Evolutionary conservation across 2,888 invertebrate genomes (phyloP).

Genomic region (Chesias legatella): DNA sequence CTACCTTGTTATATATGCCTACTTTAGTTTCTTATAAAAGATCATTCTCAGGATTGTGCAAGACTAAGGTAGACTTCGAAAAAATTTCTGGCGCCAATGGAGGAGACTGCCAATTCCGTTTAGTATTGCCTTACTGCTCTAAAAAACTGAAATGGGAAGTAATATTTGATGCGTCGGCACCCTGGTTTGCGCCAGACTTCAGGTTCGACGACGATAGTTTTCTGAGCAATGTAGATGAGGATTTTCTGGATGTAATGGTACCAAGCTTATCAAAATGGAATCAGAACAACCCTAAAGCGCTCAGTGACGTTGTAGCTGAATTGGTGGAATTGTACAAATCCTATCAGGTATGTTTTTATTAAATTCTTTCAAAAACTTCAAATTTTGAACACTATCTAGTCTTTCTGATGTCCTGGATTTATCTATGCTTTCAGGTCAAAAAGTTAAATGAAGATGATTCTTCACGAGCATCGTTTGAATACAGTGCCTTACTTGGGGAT

Average conservation of each 20-base stretch:
- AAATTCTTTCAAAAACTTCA: neutral
- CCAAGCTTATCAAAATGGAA: conserved; percentile 85
- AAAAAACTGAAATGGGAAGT: conserved; percentile 85
- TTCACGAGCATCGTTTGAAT: conserved; percentile 82
- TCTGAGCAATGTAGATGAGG: conserved; percentile 78
- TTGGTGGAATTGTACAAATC: conserved; percentile 81
- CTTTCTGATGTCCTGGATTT: neutral
- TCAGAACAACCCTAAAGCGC: conserved; percentile 77
- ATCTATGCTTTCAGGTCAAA: conserved; percentile 48
- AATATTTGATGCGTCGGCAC: conserved; percentile 82
- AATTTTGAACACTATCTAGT: too few relatives aligned
- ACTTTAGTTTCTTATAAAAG: conserved; percentile 1
- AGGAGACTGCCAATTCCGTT: conserved; percentile 78
- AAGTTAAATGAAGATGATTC: conserved; percentile 74
- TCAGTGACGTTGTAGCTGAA: conserved; percentile 82
- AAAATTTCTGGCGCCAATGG: conserved; percentile 53
- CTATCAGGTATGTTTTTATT: conserved; percentile 76
- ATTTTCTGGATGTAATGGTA: conserved; percentile 72
- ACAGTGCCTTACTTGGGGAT: conserved; percentile 80
- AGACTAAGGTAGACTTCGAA: conserved; percentile 71
- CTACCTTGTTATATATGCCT: neutral
- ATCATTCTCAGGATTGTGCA: conserved; percentile 57
- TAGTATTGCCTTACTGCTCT: conserved; percentile 86
- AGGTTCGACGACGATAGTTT: conserved; percentile 86
- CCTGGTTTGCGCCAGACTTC: conserved; percentile 87